Conservation (phyloP, 64 coral and sea anemone genomes). For the Pocillopora verrucosa region DNA sequence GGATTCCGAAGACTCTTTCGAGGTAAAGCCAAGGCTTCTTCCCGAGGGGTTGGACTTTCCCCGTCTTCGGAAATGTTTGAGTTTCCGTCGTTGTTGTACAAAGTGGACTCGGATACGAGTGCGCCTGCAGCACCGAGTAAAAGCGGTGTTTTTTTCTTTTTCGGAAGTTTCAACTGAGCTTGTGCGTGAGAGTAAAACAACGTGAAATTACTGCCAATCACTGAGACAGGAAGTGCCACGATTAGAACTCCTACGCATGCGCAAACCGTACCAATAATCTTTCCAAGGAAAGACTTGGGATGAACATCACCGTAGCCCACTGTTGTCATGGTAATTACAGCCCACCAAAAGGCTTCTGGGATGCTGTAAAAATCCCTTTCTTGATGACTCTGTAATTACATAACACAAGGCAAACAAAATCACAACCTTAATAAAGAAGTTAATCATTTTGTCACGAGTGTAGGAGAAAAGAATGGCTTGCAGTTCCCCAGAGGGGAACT, state of each 20-base stretch:
- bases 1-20: slow-evolving; percentile 74
- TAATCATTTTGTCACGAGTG: background rate
- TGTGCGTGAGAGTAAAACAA: slow-evolving; percentile 98
- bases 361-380: slow-evolving; percentile 65
- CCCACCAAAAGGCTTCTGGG: slow-evolving; percentile 97
- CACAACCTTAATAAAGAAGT: background rate
- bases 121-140: slow-evolving; percentile 92
- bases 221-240: slow-evolving; percentile 95
- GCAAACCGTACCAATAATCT: slow-evolving; percentile 88
- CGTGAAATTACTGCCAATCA: slow-evolving; percentile 99
- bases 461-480: background rate
- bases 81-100: slow-evolving; percentile 68
- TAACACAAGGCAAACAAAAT: background rate
- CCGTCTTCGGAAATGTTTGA: background rate
- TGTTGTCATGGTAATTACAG: slow-evolving; percentile 99
- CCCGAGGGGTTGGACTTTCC: slow-evolving; percentile 10
- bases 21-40: slow-evolving; percentile 20
- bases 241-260: slow-evolving; percentile 94
- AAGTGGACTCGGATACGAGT: slow-evolving; percentile 78
- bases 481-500: too few species aligned
- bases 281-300: slow-evolving; percentile 73
- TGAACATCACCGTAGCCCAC: slow-evolving; percentile 94
- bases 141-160: slow-evolving; percentile 90
- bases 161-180: slow-evolving; percentile 92
- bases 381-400: background rate